These are phyloP conservation scores for Chloroclystis v-ata DNA, from an alignment of 2,888 invertebrate species.

Conservation along the genomic window DNA sequence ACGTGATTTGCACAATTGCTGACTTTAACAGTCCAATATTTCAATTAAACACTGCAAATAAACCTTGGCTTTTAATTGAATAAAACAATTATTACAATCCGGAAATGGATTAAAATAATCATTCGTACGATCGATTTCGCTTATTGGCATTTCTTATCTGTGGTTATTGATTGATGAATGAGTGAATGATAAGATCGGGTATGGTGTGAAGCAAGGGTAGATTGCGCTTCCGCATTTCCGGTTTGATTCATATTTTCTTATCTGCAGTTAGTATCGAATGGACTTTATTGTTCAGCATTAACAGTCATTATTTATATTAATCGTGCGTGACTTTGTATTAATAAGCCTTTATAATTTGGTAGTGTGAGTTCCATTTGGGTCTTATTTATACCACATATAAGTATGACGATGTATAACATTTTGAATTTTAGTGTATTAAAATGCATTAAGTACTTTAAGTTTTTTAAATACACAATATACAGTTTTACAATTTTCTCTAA, in stretches of 20 bases:
- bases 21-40: neutral
- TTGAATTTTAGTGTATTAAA: no score
- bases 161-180: slow-evolving; percentile 23
- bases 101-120: slow-evolving; percentile 33
- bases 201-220: slow-evolving; percentile 1
- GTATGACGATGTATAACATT: no score
- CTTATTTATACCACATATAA: no score
- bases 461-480: no score
- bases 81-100: slow-evolving; percentile 34
- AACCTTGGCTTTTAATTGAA: slow-evolving; percentile 37
- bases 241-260: neutral
- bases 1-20: no score
- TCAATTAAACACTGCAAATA: slow-evolving; percentile 25
- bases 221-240: slow-evolving; percentile 7
- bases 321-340: no score
- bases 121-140: slow-evolving; percentile 33
- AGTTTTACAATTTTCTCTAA: no score
- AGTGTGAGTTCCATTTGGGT: no score
- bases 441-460: no score
- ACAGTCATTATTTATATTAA: no score
- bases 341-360: no score
- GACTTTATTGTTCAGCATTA: neutral
- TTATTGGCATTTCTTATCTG: slow-evolving; percentile 37
- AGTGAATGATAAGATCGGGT: slow-evolving; percentile 11
- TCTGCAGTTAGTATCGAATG: neutral